phyloP scores from a whole-genome alignment of 2,797 vertebrate species.

The Intellagama lesueurii region DNA sequence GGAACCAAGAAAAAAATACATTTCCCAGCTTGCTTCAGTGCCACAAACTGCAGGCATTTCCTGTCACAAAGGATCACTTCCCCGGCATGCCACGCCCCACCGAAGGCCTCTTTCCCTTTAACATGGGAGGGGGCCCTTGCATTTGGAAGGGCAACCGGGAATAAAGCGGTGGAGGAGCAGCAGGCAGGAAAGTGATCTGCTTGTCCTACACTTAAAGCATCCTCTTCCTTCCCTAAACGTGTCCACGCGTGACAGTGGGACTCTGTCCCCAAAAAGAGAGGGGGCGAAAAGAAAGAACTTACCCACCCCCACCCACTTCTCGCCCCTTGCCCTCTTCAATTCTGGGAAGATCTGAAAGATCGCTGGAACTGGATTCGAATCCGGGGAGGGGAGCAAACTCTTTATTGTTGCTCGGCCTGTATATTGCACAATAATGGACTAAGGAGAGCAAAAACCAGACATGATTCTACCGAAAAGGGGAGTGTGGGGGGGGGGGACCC shows the following conservation, averaged over 20 bases:
- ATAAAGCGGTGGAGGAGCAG: background rate
- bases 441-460: background rate
- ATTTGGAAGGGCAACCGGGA: conserved; percentile 4
- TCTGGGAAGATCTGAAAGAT: background rate
- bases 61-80: conserved; percentile 23
- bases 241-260: rapidly evolving
- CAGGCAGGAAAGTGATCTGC: background rate
- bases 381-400: conserved; percentile 4
- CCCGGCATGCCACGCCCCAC: conserved; percentile 9
- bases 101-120: conserved; percentile 3
- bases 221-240: background rate
- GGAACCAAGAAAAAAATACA: conserved; percentile 53
- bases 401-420: background rate
- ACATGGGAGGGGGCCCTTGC: background rate
- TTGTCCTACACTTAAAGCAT: background rate
- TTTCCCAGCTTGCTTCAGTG: conserved; percentile 61
- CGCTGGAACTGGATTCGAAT: background rate
- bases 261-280: background rate
- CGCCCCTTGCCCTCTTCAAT: background rate
- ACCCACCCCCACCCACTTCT: background rate
- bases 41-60: background rate
- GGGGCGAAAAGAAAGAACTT: background rate
- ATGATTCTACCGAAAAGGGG: background rate
- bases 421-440: background rate
- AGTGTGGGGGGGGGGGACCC: background rate